Evolutionary conservation across 2,113 vertebrate genomes (phyloP), one percentile per base, ranked within the genome.

Genomic region (Atlantisia rogersi): DNA sequence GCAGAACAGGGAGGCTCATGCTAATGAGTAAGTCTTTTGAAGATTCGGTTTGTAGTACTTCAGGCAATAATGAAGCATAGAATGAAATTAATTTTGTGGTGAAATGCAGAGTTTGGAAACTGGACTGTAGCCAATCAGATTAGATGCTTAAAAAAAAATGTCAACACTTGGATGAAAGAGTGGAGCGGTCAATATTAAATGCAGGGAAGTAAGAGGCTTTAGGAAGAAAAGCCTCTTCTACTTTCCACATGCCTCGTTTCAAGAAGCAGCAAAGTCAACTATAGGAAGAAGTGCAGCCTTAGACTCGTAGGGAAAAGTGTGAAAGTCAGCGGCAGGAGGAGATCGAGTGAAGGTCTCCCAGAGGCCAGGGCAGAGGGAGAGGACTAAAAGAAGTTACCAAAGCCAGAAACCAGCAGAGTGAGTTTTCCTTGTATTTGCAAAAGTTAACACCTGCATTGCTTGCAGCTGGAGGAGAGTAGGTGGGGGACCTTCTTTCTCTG

Each of bases 391-490:
- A 39, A 88, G 56, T 11, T 42, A 55, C 53, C 19, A 48, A 40
- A 89, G 58, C 13, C 48, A 85, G 83, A 95, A 95, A 95, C 92
- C 52, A 92, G 92, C 82, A 64, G 93, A 94, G 88, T 96, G 95
- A 96, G 92, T 96, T 97, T 89, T 88, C n/a, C 69, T 79, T 69
- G 56, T 88, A 60, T 93, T 96, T 95, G 90, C 69, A 44, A 90
- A 90, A 82, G 86, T 94, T 77, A 86, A 92, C 97, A 97, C 96
- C 97, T 97, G 97, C 91, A 65, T 84, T 82, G 84, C 93, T 97
- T 73, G 90, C 87, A 94, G 77, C 80, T 83, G 92, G 75, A 91
- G 42, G 25, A 76, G 74, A 12, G 4, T 26, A 2, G 48, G 40
- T 69, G 63, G 29, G 39, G 91, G 78, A 92, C 40, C 24, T 37